Evolutionary conservation across 2,113 vertebrate species (phyloP), one percentile per base, ranked within the genome.

Genomic region (Chionodraco myersi): DNA sequence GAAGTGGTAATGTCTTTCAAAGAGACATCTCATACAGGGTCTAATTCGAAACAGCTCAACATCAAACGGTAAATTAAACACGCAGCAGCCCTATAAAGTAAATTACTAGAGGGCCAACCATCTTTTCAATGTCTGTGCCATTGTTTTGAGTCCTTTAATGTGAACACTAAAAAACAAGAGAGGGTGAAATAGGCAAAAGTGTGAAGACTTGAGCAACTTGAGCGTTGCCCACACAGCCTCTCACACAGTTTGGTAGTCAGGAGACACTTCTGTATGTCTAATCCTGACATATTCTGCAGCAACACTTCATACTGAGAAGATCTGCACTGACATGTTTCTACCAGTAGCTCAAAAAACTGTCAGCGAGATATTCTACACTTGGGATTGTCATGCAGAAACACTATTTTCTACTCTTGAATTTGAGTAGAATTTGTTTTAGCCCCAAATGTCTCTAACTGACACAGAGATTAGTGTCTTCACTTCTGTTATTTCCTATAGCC

Each of bases 71-170:
- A 84, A 78, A 80, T 70, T 21, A 85, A 78, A 61, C 64, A 87
- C 61, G 85, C 81, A 65, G 80, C 30, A 72, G 68, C 66, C 86
- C 66, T 56, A 90, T 92, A 92, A 94, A 93, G 83, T 65, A 85
- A 91, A 92, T 92, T 90, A 90, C 74, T 65, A 44, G 71, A 84
- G 61, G 70, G 78, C 64, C 79, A 73, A 88, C 80, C 83, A 89
- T 85, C 78, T 70, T 73, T 92, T 89, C 86, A 90, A 83, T 83
- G 52, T 73, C 30, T 30, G 30, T 81, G 79, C 84, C 90, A 90
- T 91, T 92, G 89, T 94, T 92, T 44, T 53, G 84, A 65, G 70
- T 81, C 69, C 80, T 93, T 94, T 90, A 86, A 92, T 93, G 84
- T 75, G 72, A 84, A 71, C 21, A 26, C 82, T 69, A 78, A 93